Evolutionary conservation across 1,140 invertebrate genomes (phyloP).

Genomic region (Neodiprion lecontei): DNA sequence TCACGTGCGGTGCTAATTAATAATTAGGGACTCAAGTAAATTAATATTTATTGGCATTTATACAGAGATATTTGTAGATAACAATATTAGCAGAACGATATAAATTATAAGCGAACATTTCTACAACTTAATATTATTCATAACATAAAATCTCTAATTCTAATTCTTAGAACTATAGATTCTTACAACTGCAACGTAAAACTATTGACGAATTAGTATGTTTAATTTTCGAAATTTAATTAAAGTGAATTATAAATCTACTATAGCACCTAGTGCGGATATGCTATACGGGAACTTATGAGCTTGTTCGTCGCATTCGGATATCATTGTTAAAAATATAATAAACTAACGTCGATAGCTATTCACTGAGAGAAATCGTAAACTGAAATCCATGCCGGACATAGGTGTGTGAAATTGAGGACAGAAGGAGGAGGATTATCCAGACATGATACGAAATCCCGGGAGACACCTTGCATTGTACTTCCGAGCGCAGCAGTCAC

Average conservation of each 20-base stretch:
- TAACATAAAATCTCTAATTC: neutral
- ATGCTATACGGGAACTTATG: neutral
- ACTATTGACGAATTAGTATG: neutral
- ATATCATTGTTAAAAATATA: neutral
- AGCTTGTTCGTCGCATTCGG: neutral
- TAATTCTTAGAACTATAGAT: neutral
- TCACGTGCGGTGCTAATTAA: too few species aligned
- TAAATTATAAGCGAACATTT: neutral
- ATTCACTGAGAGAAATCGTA: neutral
- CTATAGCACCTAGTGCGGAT: neutral
- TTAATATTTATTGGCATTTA: too few species aligned
- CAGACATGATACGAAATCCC: neutral
- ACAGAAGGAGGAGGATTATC: constrained; percentile 4
- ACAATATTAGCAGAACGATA: neutral
- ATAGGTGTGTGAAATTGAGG: neutral
- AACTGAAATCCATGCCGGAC: constrained; percentile 4
- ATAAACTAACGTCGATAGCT: neutral
- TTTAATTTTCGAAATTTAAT: neutral
- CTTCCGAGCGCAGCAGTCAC: too few species aligned
- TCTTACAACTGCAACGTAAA: neutral
- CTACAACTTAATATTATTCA: neutral
- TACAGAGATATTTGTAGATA: too few species aligned
- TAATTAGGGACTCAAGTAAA: too few species aligned
- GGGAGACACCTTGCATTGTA: neutral
- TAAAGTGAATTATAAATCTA: neutral